Conservation (phyloP, 2,888 invertebrate species). For the Orthosia incerta region DNA sequence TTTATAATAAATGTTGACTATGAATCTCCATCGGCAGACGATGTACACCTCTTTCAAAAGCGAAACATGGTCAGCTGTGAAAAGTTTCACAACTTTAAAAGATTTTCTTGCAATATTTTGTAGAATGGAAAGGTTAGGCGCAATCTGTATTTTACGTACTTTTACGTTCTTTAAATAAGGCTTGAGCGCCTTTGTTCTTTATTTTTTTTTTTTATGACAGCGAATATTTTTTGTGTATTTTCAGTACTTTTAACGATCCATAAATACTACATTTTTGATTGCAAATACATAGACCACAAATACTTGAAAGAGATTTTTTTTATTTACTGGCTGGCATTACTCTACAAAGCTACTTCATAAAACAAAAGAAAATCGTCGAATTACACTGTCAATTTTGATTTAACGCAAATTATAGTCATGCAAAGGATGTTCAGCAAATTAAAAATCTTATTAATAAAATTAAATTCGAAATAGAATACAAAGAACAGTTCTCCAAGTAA, state of each 20-base stretch:
- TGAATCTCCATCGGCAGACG: not conserved
- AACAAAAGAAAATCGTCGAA: not conserved
- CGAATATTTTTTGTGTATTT: not conserved
- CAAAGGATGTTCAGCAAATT: not conserved
- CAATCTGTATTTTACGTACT: not conserved
- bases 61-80: conserved; percentile 49
- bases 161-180: conserved; percentile 4
- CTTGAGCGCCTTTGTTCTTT: not conserved
- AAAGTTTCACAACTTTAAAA: conserved; percentile 58
- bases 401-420: not conserved
- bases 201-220: not conserved
- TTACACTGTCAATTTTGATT: not conserved
- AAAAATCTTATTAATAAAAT: not conserved
- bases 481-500: conserved; percentile 19
- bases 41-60: conserved; percentile 27
- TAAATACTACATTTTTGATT: not conserved
- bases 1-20: conserved; percentile 18
- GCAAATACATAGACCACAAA: not conserved
- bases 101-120: conserved; percentile 51
- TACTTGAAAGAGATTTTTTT: not conserved
- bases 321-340: too few relatives aligned
- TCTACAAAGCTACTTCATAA: not conserved
- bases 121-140: conserved; percentile 11
- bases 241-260: too few relatives aligned
- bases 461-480: conserved; percentile 8